phyloP scores from a whole-genome alignment of 2,113 vertebrate genomes.

The Andinoacara biseriatus region DNA sequence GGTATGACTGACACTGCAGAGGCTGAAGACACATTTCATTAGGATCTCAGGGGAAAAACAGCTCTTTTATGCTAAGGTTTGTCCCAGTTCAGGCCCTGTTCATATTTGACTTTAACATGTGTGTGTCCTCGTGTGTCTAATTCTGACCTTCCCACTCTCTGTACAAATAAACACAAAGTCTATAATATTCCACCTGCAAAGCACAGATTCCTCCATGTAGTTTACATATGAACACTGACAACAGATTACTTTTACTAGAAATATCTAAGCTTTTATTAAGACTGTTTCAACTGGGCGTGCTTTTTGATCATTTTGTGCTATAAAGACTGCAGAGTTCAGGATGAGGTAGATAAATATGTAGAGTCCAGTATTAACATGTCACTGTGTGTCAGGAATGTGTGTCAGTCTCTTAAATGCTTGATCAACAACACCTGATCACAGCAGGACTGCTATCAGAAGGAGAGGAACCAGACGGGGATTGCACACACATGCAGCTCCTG shows the following conservation, averaged over 20 bases:
- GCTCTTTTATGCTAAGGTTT: no score
- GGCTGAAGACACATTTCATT: no score
- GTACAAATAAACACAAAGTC: not conserved
- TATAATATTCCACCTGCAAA: not conserved
- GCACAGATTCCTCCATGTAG: not conserved
- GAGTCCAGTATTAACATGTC: not conserved
- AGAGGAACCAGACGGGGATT: slow-evolving; percentile 19
- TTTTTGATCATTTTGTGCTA: not conserved
- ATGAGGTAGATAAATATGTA: not conserved
- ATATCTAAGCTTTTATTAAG: rapidly evolving
- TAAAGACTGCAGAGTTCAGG: not conserved
- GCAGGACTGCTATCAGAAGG: slow-evolving; percentile 41
- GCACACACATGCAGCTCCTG: slow-evolving; percentile 48
- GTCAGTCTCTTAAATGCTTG: slow-evolving; percentile 26
- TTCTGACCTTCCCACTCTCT: not conserved
- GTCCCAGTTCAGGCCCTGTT: no score
- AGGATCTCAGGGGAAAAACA: no score
- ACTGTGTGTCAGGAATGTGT: not conserved
- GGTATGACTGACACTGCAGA: no score
- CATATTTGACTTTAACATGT: no score
- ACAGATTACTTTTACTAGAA: not conserved
- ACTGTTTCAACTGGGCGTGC: not conserved
- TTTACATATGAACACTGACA: not conserved
- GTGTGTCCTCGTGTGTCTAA: no score
- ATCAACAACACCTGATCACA: slow-evolving; percentile 47